A percentile compares a stretch with the other conserved stretches of the same genome.
These are phyloP conservation scores for Ophraella communa DNA, from an alignment of 2,888 invertebrate species.

Conservation along the genomic window DNA sequence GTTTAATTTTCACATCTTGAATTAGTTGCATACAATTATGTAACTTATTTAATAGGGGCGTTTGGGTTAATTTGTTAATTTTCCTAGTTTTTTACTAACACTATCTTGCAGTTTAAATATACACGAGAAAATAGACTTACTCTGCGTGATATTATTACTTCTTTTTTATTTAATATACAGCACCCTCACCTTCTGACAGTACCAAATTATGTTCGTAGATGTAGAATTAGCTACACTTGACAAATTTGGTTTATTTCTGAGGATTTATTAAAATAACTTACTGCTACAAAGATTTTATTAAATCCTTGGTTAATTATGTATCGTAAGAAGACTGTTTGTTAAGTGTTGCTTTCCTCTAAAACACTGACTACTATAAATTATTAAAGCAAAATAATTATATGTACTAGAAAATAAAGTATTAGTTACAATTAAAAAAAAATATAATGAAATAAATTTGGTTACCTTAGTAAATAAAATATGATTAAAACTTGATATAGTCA, in stretches of 20 bases:
- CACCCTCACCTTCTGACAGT: constrained; percentile 4
- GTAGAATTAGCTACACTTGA: not conserved
- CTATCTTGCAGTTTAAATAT: not conserved
- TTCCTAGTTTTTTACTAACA: not conserved
- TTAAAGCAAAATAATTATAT: no score
- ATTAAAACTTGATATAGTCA: not conserved
- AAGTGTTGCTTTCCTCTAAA: not conserved
- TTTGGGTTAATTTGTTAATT: no score
- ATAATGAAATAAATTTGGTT: no score
- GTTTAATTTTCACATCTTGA: no score
- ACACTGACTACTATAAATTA: not conserved
- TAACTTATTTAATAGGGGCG: no score
- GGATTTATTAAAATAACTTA: not conserved
- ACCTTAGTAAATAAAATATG: no score
- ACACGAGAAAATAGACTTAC: not conserved
- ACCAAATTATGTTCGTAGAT: not conserved
- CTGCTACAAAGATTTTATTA: not conserved
- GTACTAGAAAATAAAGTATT: no score
- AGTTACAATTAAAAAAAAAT: no score
- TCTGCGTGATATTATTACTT: not conserved
- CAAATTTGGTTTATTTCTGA: not conserved
- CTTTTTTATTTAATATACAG: not conserved
- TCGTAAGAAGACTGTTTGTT: not conserved
- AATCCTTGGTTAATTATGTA: not conserved
- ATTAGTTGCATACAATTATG: no score